Conservation (phyloP, 2,888 invertebrate genomes). For the Pandemis heparana region DNA sequence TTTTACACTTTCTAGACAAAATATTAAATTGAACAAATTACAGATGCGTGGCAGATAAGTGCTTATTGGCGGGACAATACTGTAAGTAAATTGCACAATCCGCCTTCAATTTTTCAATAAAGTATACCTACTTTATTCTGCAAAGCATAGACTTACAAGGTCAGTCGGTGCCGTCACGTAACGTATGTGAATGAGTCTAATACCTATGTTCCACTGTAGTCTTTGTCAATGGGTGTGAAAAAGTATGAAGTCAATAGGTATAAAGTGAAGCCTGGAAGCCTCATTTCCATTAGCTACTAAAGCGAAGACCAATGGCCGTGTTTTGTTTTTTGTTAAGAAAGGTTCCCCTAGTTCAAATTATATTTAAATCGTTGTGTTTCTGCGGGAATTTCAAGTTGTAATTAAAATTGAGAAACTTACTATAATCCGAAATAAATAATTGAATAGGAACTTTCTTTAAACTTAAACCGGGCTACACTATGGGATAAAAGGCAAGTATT, state of each 20-base stretch:
- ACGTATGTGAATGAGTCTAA: not conserved
- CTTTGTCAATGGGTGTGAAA: not conserved
- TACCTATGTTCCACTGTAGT: not conserved
- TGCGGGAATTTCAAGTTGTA: too few species aligned
- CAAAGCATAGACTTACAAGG: not conserved
- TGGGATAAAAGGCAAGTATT: too few species aligned
- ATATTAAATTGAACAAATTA: not conserved
- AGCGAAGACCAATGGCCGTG: not conserved
- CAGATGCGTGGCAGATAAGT: not conserved
- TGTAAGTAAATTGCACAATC: not conserved
- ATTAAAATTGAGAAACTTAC: too few species aligned
- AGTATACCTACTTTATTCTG: not conserved
- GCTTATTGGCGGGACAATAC: not conserved
- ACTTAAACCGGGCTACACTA: too few species aligned
- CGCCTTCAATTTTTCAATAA: not conserved
- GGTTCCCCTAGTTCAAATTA: not conserved
- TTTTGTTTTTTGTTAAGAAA: slow-evolving; percentile 2
- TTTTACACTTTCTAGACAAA: too few species aligned
- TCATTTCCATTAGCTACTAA: not conserved
- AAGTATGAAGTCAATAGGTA: not conserved
- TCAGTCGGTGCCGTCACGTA: not conserved
- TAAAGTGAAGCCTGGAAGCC: not conserved
- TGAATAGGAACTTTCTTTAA: too few species aligned
- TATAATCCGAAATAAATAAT: too few species aligned
- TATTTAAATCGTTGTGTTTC: too few species aligned